A percentile compares a stretch with the other conserved stretches of the same genome.
Evolutionary conservation across 1,140 invertebrate genomes (phyloP).

Genomic region (Apis laboriosa): DNA sequence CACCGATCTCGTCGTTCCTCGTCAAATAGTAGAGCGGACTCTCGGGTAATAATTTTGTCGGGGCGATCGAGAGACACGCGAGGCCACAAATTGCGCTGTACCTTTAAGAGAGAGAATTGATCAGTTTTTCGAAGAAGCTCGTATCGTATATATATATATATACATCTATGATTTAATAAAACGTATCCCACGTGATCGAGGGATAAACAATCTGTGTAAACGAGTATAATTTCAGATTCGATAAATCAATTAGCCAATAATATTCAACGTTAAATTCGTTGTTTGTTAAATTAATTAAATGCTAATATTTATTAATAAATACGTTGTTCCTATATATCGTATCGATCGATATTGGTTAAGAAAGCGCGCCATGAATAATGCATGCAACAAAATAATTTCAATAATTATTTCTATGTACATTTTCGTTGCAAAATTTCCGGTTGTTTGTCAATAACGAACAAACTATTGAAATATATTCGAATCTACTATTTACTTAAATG

Average conservation of each 20-base stretch:
- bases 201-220: neutral
- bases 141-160: neutral
- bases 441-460: neutral
- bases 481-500: neutral
- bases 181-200: no score
- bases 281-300: no score
- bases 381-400: no score
- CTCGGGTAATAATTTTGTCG: slow-evolving; percentile 86
- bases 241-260: neutral
- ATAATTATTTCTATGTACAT: no score
- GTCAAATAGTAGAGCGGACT: slow-evolving; percentile 80
- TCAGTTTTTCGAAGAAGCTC: neutral
- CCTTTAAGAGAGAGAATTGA: slow-evolving; percentile 37
- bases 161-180: neutral
- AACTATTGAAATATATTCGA: neutral
- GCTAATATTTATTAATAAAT: no score
- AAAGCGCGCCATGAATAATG: no score
- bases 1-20: slow-evolving; percentile 71
- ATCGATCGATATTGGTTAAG: no score
- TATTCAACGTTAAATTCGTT: no score
- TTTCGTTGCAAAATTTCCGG: neutral
- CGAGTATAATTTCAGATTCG: neutral
- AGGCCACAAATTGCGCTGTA: slow-evolving; percentile 83
- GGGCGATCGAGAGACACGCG: slow-evolving; percentile 75
- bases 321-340: no score